phyloP scores from a whole-genome alignment of 2,797 vertebrate species.

The Clarias fuscus region DNA sequence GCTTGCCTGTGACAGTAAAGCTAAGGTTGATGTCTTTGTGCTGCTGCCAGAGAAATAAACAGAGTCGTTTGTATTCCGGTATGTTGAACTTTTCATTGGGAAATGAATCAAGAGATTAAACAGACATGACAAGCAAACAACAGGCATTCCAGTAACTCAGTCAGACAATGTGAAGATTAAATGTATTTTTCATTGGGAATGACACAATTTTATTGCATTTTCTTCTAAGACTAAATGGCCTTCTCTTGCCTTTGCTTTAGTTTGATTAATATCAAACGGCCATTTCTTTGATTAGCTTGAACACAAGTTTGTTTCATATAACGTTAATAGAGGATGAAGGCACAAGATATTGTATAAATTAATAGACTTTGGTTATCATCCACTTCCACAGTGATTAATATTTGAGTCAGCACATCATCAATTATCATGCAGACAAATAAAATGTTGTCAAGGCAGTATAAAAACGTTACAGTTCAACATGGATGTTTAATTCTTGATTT shows the following conservation, averaged over 20 bases:
- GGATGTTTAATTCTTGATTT: slow-evolving; percentile 13
- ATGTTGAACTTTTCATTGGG: slow-evolving; percentile 45
- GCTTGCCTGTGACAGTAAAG: background rate
- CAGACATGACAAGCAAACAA: slow-evolving; percentile 51
- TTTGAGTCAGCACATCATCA: slow-evolving; percentile 16
- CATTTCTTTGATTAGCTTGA: slow-evolving; percentile 52
- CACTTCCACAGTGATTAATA: slow-evolving; percentile 26
- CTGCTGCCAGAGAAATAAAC: slow-evolving; percentile 41
- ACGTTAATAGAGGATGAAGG: slow-evolving; percentile 36
- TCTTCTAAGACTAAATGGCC: slow-evolving; percentile 60
- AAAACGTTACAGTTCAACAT: background rate
- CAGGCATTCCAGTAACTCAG: slow-evolving; percentile 45
- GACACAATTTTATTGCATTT: slow-evolving; percentile 50
- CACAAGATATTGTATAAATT: background rate
- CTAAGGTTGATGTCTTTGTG: slow-evolving; percentile 37
- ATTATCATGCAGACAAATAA: background rate
- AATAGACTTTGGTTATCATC: slow-evolving; percentile 23
- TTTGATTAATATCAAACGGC: slow-evolving; percentile 64
- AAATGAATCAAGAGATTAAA: slow-evolving; percentile 54
- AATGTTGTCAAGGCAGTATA: background rate
- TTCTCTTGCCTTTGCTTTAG: slow-evolving; percentile 22
- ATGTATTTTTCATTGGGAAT: slow-evolving; percentile 53
- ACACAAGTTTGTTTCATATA: slow-evolving; percentile 50
- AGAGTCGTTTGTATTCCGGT: slow-evolving; percentile 33
- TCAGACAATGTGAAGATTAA: slow-evolving; percentile 55